Conservation (phyloP, 1,140 invertebrate genomes). For the Drosophila santomea region DNA sequence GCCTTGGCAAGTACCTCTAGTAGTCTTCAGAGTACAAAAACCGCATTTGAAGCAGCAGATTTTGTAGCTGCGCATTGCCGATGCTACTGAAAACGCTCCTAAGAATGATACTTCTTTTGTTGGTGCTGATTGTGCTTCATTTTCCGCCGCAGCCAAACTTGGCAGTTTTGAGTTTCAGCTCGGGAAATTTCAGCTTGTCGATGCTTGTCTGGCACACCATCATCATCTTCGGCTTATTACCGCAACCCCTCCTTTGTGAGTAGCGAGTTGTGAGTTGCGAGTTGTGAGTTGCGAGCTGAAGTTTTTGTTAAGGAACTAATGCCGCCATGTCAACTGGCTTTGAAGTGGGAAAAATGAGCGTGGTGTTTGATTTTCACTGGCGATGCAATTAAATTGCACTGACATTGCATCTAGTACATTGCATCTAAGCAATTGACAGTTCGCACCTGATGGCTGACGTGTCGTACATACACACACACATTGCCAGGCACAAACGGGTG, state of each 20-base stretch:
- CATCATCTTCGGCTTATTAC: constrained; percentile 71
- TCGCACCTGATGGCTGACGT: constrained; percentile 65
- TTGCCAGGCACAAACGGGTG: constrained; percentile 43
- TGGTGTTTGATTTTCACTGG: constrained; percentile 26
- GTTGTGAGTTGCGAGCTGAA: background rate
- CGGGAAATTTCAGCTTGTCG: constrained; percentile 14
- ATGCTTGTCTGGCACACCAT: constrained; percentile 37
- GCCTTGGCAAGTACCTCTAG: background rate
- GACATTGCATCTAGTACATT: constrained; percentile 20
- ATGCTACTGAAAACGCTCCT: constrained; percentile 38
- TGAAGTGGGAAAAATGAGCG: background rate
- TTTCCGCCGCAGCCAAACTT: constrained; percentile 16
- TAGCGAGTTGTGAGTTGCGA: background rate
- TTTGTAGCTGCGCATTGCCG: constrained; percentile 49
- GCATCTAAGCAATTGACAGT: constrained; percentile 73
- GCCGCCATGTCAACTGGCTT: constrained; percentile 27
- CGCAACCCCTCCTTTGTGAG: constrained; percentile 56
- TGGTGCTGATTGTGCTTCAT: background rate
- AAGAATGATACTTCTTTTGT: constrained; percentile 21
- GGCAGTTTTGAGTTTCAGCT: constrained; percentile 12
- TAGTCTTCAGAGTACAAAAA: constrained; percentile 2
- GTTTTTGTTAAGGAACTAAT: constrained; percentile 45
- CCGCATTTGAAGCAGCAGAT: constrained; percentile 48
- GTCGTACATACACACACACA: constrained; percentile 18
- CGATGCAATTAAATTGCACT: constrained; percentile 71